These are phyloP conservation scores for Amphiura filiformis DNA, from an alignment of 35 echinoderm and acorn worm species.

Conservation along the genomic window DNA sequence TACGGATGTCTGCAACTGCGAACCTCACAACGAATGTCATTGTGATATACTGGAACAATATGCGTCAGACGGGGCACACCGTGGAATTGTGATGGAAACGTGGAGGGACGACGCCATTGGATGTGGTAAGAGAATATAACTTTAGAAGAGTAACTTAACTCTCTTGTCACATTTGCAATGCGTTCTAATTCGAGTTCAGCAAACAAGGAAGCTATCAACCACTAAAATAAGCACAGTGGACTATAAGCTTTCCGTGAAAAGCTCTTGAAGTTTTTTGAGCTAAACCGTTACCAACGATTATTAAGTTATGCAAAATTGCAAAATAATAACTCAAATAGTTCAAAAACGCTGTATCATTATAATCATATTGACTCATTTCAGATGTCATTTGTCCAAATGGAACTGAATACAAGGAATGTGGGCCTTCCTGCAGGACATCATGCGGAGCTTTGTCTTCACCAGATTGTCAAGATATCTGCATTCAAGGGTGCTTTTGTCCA, in stretches of 20 bases:
- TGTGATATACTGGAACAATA: background rate
- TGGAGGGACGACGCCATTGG: background rate
- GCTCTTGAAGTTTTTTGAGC: too few relatives aligned
- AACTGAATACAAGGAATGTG: constrained; percentile 19
- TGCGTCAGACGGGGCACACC: background rate
- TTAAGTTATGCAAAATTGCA: too few relatives aligned
- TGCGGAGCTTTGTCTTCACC: background rate
- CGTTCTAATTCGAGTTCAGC: too few relatives aligned
- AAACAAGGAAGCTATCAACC: too few relatives aligned
- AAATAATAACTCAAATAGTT: too few relatives aligned
- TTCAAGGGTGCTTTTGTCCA: constrained; percentile 19
- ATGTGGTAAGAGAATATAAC: background rate
- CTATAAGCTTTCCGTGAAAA: too few relatives aligned
- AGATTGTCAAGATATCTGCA: background rate
- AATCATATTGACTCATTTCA: too few relatives aligned
- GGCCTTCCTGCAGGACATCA: background rate
- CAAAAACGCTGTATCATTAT: too few relatives aligned
- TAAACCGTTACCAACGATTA: too few relatives aligned
- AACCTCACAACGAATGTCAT: background rate
- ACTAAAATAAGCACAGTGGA: too few relatives aligned
- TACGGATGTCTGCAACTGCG: background rate
- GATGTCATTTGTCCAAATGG: background rate
- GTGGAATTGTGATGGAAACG: background rate
- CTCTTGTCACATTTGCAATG: too few relatives aligned
- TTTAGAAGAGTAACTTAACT: too few relatives aligned